Percentiles rank a stretch among this genome's conserved stretches.
Evolutionary conservation across 2,888 invertebrate genomes (phyloP).

Genomic region (Cerceris rybyensis): DNA sequence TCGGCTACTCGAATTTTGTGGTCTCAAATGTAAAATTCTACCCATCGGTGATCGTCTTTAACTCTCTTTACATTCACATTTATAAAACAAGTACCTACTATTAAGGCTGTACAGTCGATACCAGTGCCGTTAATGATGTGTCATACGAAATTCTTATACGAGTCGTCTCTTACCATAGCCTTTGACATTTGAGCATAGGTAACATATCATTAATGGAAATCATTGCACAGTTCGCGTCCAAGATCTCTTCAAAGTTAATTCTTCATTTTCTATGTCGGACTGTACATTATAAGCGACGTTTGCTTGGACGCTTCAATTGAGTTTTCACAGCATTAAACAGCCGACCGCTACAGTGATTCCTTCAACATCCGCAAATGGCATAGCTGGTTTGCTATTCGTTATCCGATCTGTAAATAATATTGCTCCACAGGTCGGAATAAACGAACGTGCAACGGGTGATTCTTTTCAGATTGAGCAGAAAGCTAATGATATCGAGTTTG

Average conservation of each 20-base stretch:
- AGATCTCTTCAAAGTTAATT: conserved; percentile 15
- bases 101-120: conserved; percentile 62
- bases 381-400: conserved; percentile 39
- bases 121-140: conserved; percentile 46
- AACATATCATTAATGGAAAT: conserved; percentile 58
- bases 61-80: conserved; percentile 19
- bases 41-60: conserved; percentile 13
- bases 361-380: conserved; percentile 52
- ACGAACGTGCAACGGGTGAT: conserved; percentile 53
- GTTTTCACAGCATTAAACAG: conserved; percentile 35
- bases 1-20: conserved; percentile 40
- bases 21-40: conserved; percentile 55
- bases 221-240: conserved; percentile 60
- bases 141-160: conserved; percentile 43
- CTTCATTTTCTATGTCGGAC: conserved; percentile 14
- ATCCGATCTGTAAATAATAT: conserved; percentile 50
- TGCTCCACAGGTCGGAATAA: conserved; percentile 42
- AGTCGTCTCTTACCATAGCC: conserved; percentile 53
- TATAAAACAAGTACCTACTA: conserved; percentile 52
- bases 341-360: conserved; percentile 63
- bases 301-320: conserved; percentile 41
- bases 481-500: conserved; percentile 67
- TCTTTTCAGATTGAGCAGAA: conserved; percentile 66
- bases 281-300: conserved; percentile 48
- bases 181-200: conserved; percentile 60